Conservation (phyloP, 92 coral and sea anemone species). For the Isaurus tuberculatus region DNA sequence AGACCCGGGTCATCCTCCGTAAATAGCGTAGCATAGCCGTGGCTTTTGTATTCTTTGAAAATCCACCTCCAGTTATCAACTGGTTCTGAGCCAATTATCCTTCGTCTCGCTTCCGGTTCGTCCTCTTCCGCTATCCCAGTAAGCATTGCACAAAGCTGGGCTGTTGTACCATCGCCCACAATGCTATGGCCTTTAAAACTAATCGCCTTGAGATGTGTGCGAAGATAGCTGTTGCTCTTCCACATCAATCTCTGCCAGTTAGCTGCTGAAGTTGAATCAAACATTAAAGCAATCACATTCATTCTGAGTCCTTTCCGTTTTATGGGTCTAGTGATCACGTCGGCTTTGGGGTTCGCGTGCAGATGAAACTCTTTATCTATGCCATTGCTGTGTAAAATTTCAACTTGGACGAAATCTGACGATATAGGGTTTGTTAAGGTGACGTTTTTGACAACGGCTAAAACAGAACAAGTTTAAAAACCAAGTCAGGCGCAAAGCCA, state of each 20-base stretch:
- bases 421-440: slow-evolving; percentile 10
- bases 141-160: slow-evolving; percentile 80
- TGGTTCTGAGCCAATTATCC: slow-evolving; percentile 46
- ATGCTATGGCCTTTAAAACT: slow-evolving; percentile 72
- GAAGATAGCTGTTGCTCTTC: slow-evolving; percentile 59
- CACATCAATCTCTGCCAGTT: slow-evolving; percentile 80
- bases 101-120: slow-evolving; percentile 74
- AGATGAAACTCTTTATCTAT: slow-evolving; percentile 63
- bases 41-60: slow-evolving; percentile 60
- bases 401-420: slow-evolving; percentile 39
- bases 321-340: slow-evolving; percentile 58
- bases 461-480: background rate
- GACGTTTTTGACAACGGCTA: background rate
- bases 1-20: slow-evolving; percentile 75
- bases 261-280: slow-evolving; percentile 87
- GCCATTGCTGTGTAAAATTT: background rate
- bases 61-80: slow-evolving; percentile 86
- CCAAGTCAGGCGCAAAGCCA: background rate
- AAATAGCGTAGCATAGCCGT: slow-evolving; percentile 80
- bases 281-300: slow-evolving; percentile 74
- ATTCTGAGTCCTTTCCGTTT: slow-evolving; percentile 66
- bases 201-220: slow-evolving; percentile 58
- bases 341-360: slow-evolving; percentile 66
- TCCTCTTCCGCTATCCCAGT: slow-evolving; percentile 74
- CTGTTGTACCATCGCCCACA: slow-evolving; percentile 87